These are phyloP conservation scores for Brachionus paranguensis DNA, from an alignment of 1,140 invertebrate genomes.

Conservation along the genomic window DNA sequence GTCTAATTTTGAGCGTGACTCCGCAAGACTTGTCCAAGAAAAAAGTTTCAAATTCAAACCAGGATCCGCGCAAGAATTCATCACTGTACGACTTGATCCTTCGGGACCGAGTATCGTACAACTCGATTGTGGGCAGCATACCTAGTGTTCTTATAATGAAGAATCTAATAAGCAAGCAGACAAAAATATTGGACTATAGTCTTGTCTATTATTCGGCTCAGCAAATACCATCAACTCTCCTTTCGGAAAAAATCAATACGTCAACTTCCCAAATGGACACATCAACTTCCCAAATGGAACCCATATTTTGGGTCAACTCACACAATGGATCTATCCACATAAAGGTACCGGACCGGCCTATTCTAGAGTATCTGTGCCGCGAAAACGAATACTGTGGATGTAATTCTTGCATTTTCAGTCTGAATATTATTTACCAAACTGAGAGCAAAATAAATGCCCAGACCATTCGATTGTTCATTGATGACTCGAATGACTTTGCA, in stretches of 20 bases:
- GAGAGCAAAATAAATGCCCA: constrained; percentile 22
- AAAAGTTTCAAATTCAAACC: background rate
- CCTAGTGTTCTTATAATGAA: background rate
- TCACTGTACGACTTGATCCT: constrained; percentile 12
- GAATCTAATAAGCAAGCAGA: background rate
- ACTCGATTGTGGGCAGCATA: background rate
- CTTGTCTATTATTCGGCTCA: constrained; percentile 19
- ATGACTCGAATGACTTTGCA: constrained; percentile 1
- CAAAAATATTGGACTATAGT: background rate
- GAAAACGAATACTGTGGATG: constrained; percentile 1
- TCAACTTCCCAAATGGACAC: background rate
- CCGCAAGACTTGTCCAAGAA: background rate
- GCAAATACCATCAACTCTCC: constrained; percentile 3
- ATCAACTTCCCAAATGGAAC: background rate
- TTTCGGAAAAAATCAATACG: background rate
- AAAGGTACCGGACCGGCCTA: background rate
- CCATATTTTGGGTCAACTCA: background rate
- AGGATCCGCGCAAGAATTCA: constrained; percentile 3
- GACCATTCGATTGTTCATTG: constrained; percentile 22
- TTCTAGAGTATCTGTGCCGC: constrained; percentile 18
- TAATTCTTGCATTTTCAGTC: constrained; percentile 10
- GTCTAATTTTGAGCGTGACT: background rate
- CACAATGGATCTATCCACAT: constrained; percentile 1
- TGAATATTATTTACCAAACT: constrained; percentile 30
- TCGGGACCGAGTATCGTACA: background rate